phyloP scores from a whole-genome alignment of 2,797 vertebrate genomes.

The Chelmon rostratus region DNA sequence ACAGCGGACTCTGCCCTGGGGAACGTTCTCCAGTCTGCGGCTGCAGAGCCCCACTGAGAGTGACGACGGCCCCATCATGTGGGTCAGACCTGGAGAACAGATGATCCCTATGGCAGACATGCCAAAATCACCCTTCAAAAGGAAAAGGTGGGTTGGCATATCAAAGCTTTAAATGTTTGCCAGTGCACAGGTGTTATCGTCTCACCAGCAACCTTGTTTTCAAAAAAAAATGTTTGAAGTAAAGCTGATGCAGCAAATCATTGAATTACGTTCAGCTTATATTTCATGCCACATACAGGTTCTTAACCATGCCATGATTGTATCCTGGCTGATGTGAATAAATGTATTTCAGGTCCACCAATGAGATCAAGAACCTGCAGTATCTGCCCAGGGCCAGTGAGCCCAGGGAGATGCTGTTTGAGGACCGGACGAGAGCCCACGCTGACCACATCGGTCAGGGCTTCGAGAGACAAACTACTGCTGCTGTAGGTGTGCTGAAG shows the following conservation, averaged over 20 bases:
- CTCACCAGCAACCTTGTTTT: neutral
- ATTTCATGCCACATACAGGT: neutral
- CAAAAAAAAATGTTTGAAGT: neutral
- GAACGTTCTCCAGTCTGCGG: conserved; percentile 95
- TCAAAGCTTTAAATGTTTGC: conserved; percentile 15
- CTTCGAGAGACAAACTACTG: conserved; percentile 97
- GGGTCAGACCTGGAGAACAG: conserved; percentile 98
- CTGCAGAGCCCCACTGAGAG: conserved; percentile 96
- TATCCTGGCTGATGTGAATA: conserved; percentile 18
- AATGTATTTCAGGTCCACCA: conserved; percentile 92
- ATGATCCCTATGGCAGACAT: conserved; percentile 99
- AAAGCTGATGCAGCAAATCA: neutral
- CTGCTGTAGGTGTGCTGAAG: conserved; percentile 97
- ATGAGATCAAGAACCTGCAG: conserved; percentile 99
- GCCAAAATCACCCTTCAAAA: conserved; percentile 99
- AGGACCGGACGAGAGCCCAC: conserved; percentile 97
- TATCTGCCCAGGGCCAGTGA: conserved; percentile 98
- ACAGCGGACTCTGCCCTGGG: conserved; percentile 97
- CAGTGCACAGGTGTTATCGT: neutral
- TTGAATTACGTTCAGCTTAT: conserved; percentile 1
- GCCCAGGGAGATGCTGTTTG: conserved; percentile 98
- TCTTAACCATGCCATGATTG: neutral
- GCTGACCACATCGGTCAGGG: conserved; percentile 99
- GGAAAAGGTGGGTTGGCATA: conserved; percentile 91
- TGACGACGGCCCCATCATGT: conserved; percentile 99